These are phyloP conservation scores for Mechanitis messenoides DNA, from an alignment of 2,888 invertebrate genomes.

Conservation along the genomic window DNA sequence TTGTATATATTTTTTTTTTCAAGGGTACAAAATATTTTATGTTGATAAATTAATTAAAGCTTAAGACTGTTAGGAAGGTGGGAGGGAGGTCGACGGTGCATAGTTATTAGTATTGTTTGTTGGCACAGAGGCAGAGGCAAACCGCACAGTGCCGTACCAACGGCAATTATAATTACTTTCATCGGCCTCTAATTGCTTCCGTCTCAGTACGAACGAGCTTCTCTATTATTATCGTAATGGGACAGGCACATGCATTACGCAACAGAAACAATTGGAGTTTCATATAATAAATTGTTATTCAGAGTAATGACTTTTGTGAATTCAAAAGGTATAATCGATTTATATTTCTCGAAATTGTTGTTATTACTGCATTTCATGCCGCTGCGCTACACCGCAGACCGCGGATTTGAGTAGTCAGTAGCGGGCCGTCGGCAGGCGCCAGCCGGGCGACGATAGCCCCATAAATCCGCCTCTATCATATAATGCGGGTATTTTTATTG, in stretches of 20 bases:
- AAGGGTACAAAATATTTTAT: no score
- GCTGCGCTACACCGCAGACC: slow-evolving; percentile 15
- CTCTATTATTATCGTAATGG: slow-evolving; percentile 8
- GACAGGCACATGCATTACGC: slow-evolving; percentile 9
- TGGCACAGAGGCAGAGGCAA: slow-evolving; percentile 2
- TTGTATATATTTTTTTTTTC: no score
- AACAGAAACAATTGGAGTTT: slow-evolving; percentile 10
- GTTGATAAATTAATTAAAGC: no score
- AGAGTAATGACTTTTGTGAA: slow-evolving; percentile 3
- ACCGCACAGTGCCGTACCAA: slow-evolving; percentile 9
- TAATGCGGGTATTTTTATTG: slow-evolving; percentile 50
- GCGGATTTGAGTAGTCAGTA: slow-evolving; percentile 18
- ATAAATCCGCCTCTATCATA: slow-evolving; percentile 44
- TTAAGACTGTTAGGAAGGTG: background rate
- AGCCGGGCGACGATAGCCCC: slow-evolving; percentile 22
- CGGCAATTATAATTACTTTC: slow-evolving; percentile 18
- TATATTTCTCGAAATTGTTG: background rate
- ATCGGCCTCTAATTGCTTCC: slow-evolving; percentile 17
- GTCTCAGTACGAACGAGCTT: slow-evolving; percentile 5
- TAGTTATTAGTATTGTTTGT: slow-evolving; percentile 13
- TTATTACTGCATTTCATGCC: slow-evolving; percentile 17
- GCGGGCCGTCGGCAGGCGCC: slow-evolving; percentile 11
- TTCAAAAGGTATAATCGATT: slow-evolving; percentile 18
- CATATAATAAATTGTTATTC: slow-evolving; percentile 14
- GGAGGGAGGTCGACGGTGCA: slow-evolving; percentile 4